phyloP scores from a whole-genome alignment of 2,113 vertebrate genomes.

The Ciconia boyciana region DNA sequence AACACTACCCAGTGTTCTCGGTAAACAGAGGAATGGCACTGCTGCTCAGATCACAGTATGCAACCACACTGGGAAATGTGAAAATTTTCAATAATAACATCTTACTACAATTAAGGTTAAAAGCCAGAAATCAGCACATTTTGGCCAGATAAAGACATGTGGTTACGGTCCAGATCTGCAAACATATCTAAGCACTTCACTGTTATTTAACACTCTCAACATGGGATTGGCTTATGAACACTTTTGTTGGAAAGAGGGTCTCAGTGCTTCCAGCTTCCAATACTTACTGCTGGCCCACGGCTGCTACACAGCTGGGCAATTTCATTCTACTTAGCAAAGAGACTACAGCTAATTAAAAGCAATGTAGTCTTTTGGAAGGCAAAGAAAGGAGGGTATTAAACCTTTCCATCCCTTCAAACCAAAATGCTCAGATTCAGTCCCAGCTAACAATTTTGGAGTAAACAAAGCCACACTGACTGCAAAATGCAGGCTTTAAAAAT shows the following conservation, averaged over 20 bases:
- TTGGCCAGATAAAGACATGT: background rate
- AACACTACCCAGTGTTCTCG: background rate
- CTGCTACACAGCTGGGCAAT: background rate
- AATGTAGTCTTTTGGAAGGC: background rate
- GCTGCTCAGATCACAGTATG: background rate
- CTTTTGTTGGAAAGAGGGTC: background rate
- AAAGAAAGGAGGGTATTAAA: background rate
- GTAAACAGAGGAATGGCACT: background rate
- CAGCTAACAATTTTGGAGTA: background rate
- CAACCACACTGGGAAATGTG: background rate
- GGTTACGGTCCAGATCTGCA: background rate
- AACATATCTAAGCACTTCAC: background rate
- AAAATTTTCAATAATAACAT: background rate
- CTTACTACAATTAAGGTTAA: background rate
- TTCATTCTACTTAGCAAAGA: conserved; percentile 19
- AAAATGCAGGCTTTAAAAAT: background rate
- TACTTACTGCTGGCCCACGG: background rate
- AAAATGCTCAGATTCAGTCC: background rate
- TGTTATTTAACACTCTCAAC: background rate
- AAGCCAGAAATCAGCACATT: background rate
- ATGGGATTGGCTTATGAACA: background rate
- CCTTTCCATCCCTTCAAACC: background rate
- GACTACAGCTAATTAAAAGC: conserved; percentile 32
- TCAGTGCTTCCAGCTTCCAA: background rate
- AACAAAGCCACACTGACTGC: background rate